Conservation (phyloP, 1,140 invertebrate genomes). For the Trichonephila inaurata region DNA sequence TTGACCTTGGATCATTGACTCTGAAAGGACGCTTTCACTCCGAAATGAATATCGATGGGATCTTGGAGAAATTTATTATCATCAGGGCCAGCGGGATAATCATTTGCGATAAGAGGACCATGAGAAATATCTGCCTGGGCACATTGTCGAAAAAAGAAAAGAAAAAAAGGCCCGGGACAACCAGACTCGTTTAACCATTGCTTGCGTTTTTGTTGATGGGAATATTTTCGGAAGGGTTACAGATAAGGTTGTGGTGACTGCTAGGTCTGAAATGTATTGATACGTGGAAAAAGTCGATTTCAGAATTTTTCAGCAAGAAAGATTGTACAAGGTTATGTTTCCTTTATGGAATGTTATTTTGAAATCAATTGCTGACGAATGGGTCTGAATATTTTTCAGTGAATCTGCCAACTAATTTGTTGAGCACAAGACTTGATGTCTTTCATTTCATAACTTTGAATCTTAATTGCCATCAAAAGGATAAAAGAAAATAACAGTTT, state of each 20-base stretch:
- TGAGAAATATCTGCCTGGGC: background rate
- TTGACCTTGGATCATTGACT: slow-evolving; percentile 21
- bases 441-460: too few species aligned
- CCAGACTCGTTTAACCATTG: background rate
- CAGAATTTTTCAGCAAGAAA: too few species aligned
- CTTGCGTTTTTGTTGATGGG: background rate
- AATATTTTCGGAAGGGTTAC: background rate
- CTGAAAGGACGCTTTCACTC: background rate
- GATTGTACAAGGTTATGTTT: too few species aligned
- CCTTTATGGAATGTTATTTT: too few species aligned
- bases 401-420: too few species aligned
- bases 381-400: too few species aligned
- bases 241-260: background rate
- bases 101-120: background rate
- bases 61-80: slow-evolving; percentile 9
- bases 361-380: too few species aligned
- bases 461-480: too few species aligned
- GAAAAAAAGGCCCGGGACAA: background rate
- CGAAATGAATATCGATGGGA: slow-evolving; percentile 12
- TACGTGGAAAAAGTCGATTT: too few species aligned
- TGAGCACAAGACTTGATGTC: too few species aligned
- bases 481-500: too few species aligned
- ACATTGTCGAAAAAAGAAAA: background rate
- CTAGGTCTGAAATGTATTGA: too few species aligned
- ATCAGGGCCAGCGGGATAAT: background rate